These are phyloP conservation scores for Drosophila ezoana DNA, from an alignment of 2,888 invertebrate species.

Conservation along the genomic window DNA sequence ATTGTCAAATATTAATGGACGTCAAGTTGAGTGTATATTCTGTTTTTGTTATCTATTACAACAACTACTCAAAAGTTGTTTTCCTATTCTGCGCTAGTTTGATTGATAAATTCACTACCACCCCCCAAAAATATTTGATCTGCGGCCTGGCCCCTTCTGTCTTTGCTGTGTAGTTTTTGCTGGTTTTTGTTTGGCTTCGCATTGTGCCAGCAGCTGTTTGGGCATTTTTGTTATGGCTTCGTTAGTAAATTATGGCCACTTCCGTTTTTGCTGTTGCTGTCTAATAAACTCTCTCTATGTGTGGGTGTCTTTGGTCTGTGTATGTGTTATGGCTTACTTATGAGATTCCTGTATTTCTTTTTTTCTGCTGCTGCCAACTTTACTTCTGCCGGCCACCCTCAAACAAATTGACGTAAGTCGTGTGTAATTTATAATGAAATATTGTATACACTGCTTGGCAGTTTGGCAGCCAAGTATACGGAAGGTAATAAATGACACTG, in stretches of 20 bases:
- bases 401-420: slow-evolving; percentile 80
- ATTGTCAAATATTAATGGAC: slow-evolving; percentile 78
- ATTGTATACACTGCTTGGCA: slow-evolving; percentile 74
- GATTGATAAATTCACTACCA: slow-evolving; percentile 73
- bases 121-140: neutral
- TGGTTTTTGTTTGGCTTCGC: slow-evolving; percentile 29
- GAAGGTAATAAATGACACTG: slow-evolving; percentile 76
- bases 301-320: slow-evolving; percentile 20
- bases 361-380: slow-evolving; percentile 47
- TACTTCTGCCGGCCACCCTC: slow-evolving; percentile 65
- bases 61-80: slow-evolving; percentile 71
- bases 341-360: slow-evolving; percentile 53
- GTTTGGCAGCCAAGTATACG: slow-evolving; percentile 73
- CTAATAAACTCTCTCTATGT: slow-evolving; percentile 69
- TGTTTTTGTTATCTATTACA: slow-evolving; percentile 56
- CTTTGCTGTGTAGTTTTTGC: slow-evolving; percentile 2
- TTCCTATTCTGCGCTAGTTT: slow-evolving; percentile 53
- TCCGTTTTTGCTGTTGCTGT: slow-evolving; percentile 72
- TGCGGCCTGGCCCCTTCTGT: neutral
- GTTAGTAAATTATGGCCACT: slow-evolving; percentile 79
- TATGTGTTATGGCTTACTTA: slow-evolving; percentile 72
- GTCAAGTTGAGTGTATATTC: slow-evolving; percentile 49
- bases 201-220: slow-evolving; percentile 39
- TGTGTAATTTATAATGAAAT: slow-evolving; percentile 80
- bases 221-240: slow-evolving; percentile 69